Percentiles rank a stretch among this genome's conserved stretches.
Evolutionary conservation across 2,113 vertebrate genomes (phyloP).

Genomic region (Takifugu flavidus): DNA sequence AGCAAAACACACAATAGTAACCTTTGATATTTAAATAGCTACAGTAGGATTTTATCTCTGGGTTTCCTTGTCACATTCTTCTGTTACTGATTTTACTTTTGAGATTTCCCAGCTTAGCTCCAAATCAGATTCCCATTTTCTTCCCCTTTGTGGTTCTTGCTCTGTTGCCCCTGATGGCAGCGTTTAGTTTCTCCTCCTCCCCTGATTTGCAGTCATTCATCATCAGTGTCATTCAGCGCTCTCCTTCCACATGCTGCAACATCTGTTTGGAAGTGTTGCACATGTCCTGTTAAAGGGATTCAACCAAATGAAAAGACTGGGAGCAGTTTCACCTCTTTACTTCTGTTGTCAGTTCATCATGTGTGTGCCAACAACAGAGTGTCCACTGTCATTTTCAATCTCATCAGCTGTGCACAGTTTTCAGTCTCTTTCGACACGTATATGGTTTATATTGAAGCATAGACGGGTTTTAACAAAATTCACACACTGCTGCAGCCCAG

Average conservation of each 20-base stretch:
- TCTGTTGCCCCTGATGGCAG: slow-evolving; percentile 39
- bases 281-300: slow-evolving; percentile 31
- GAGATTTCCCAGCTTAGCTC: too few relatives aligned
- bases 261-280: slow-evolving; percentile 53
- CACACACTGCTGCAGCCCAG: slow-evolving; percentile 26
- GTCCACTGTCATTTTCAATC: slow-evolving; percentile 5
- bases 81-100: too few relatives aligned
- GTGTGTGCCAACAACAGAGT: slow-evolving; percentile 6
- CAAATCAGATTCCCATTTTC: slow-evolving; percentile 4
- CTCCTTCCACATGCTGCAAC: slow-evolving; percentile 49
- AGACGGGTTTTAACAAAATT: slow-evolving; percentile 8
- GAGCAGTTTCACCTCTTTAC: slow-evolving; percentile 25
- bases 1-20: too few relatives aligned
- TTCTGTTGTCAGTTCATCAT: slow-evolving; percentile 20
- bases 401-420: neutral
- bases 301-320: slow-evolving; percentile 30
- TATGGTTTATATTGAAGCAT: too few relatives aligned
- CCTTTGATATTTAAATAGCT: too few relatives aligned
- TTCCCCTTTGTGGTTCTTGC: neutral
- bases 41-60: too few relatives aligned
- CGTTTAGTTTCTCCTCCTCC: slow-evolving; percentile 43
- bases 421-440: slow-evolving; percentile 22
- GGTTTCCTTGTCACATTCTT: too few relatives aligned
- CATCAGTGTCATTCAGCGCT: slow-evolving; percentile 49
- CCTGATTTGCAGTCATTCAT: slow-evolving; percentile 48